phyloP scores from a whole-genome alignment of 2,113 vertebrate genomes.

The Crotalus helleri region DNA sequence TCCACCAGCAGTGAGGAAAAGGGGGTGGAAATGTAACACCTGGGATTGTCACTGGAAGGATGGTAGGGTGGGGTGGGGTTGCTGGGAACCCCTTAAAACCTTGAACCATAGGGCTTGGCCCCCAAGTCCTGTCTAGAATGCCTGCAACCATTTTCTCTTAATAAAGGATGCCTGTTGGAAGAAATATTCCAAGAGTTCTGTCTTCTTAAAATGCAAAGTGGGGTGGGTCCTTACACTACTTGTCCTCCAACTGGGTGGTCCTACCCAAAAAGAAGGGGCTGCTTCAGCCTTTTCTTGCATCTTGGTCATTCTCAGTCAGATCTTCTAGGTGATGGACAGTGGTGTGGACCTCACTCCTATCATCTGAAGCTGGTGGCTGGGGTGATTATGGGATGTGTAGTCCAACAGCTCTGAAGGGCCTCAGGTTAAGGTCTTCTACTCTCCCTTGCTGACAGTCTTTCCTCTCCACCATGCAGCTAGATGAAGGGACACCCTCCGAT shows the following conservation, averaged over 20 bases:
- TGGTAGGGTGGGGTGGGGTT: too few relatives aligned
- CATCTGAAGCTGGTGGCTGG: background rate
- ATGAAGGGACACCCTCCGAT: conserved; percentile 92
- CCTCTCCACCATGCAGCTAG: conserved; percentile 72
- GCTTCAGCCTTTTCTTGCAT: background rate
- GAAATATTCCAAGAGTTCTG: too few relatives aligned
- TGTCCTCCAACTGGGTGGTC: background rate
- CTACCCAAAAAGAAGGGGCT: background rate
- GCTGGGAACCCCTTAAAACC: too few relatives aligned
- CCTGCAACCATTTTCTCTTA: too few relatives aligned
- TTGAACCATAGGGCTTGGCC: too few relatives aligned
- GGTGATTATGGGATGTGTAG: background rate
- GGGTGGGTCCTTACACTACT: background rate
- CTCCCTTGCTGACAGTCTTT: background rate
- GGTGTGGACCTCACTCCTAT: background rate
- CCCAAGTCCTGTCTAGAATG: too few relatives aligned
- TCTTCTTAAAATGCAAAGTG: too few relatives aligned
- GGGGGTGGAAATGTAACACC: too few relatives aligned
- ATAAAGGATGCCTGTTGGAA: too few relatives aligned
- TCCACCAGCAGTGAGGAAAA: too few relatives aligned
- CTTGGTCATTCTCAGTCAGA: background rate
- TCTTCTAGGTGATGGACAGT: background rate
- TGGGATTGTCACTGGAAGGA: too few relatives aligned
- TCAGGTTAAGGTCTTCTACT: background rate
- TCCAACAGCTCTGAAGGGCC: background rate